These are phyloP conservation scores for Cosmia trapezina DNA, from an alignment of 2,888 invertebrate genomes.

Conservation along the genomic window DNA sequence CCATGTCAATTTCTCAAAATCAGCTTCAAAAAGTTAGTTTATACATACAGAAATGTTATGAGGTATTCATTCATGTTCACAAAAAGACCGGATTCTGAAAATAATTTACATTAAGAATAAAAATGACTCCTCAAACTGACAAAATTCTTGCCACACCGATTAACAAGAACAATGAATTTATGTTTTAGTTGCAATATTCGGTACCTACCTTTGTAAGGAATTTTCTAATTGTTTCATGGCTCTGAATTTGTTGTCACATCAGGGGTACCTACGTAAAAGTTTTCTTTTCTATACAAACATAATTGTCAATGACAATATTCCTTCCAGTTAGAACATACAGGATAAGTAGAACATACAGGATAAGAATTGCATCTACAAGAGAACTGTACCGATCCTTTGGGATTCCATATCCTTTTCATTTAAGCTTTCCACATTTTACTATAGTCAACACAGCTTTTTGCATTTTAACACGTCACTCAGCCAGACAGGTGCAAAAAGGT, in stretches of 20 bases:
- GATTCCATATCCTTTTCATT: slow-evolving; percentile 42
- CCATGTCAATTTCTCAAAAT: too few relatives aligned
- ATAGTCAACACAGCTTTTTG: slow-evolving; percentile 60
- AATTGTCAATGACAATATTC: neutral
- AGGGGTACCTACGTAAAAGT: neutral
- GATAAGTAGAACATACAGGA: neutral
- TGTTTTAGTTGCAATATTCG: too few relatives aligned
- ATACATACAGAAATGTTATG: too few relatives aligned
- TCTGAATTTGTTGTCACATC: neutral
- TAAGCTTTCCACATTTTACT: slow-evolving; percentile 42
- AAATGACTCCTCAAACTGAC: too few relatives aligned
- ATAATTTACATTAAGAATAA: too few relatives aligned
- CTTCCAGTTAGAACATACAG: neutral
- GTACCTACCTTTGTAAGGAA: too few relatives aligned
- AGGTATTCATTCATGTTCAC: neutral
- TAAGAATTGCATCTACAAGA: slow-evolving; percentile 9
- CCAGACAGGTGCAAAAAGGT: slow-evolving; percentile 80
- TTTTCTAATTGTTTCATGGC: too few relatives aligned
- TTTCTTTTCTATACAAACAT: neutral
- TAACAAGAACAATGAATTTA: too few relatives aligned
- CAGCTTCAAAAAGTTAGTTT: too few relatives aligned
- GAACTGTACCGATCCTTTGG: slow-evolving; percentile 10
- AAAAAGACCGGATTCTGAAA: too few relatives aligned
- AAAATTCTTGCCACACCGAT: too few relatives aligned
- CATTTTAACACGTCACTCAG: slow-evolving; percentile 65